Conservation (phyloP, 2,797 vertebrate genomes). For the Muscicapa comitata region DNA sequence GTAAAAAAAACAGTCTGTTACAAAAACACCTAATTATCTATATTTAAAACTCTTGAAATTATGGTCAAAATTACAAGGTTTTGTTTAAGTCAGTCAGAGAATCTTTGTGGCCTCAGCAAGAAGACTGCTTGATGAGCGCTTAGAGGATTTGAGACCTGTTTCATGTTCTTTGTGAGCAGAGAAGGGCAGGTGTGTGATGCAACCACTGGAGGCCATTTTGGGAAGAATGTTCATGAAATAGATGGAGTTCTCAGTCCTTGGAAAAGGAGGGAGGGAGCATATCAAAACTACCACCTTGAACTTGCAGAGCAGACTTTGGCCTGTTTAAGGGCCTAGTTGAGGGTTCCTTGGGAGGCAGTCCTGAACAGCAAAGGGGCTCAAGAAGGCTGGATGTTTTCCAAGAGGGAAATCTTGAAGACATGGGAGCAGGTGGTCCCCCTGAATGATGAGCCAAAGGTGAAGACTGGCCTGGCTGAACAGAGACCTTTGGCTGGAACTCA, state of each 20-base stretch:
- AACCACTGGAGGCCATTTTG: rapidly evolving
- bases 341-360: not conserved
- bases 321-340: not conserved
- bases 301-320: not conserved
- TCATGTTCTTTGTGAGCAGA: not conserved
- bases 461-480: not conserved
- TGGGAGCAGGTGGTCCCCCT: not conserved
- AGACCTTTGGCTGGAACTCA: not conserved
- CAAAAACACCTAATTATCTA: not conserved
- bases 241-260: not conserved
- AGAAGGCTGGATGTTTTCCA: not conserved
- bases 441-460: not conserved
- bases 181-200: not conserved
- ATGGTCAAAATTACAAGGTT: not conserved
- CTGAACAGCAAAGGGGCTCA: not conserved
- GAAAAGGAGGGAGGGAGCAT: not conserved
- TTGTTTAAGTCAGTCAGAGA: not conserved
- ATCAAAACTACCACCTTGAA: not conserved
- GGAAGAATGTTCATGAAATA: not conserved
- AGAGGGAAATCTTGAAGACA: not conserved
- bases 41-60: not conserved
- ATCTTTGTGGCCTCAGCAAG: not conserved
- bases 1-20: not conserved
- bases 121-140: rapidly evolving
- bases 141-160: not conserved